Conservation (phyloP, 2,113 vertebrate genomes). For the Butorides virescens region DNA sequence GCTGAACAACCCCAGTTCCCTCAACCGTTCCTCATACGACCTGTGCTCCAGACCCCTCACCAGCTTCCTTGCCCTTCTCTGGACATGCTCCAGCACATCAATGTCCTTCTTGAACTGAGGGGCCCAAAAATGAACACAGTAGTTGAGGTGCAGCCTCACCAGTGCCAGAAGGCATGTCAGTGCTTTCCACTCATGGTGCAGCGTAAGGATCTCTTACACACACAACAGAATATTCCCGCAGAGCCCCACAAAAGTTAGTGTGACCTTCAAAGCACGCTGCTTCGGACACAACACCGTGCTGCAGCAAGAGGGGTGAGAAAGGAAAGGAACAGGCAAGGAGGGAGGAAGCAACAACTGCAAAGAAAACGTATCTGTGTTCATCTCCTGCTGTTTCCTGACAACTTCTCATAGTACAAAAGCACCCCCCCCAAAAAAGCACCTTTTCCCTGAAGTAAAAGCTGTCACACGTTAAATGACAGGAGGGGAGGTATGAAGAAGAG, state of each 20-base stretch:
- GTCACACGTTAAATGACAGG: background rate
- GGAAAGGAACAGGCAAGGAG: background rate
- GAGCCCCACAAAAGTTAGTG: background rate
- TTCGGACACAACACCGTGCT: background rate
- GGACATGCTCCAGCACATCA: no score
- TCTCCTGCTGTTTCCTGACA: background rate
- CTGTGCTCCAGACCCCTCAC: no score
- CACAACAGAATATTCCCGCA: background rate
- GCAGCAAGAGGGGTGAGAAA: background rate
- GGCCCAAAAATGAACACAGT: no score
- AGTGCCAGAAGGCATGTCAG: background rate
- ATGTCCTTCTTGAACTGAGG: no score
- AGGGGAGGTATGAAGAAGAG: background rate
- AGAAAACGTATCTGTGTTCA: accelerated
- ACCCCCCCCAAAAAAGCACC: no score
- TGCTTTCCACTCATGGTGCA: background rate
- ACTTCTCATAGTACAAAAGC: background rate
- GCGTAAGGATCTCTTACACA: background rate
- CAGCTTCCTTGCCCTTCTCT: no score
- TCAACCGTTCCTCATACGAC: no score
- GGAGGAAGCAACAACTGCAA: background rate
- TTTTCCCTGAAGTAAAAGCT: background rate
- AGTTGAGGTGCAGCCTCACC: no score
- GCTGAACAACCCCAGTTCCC: no score
- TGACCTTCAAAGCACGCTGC: background rate